These are phyloP conservation scores for Panagrolaimus sp. DNA, from an alignment of 1,140 invertebrate genomes.

Conservation along the genomic window DNA sequence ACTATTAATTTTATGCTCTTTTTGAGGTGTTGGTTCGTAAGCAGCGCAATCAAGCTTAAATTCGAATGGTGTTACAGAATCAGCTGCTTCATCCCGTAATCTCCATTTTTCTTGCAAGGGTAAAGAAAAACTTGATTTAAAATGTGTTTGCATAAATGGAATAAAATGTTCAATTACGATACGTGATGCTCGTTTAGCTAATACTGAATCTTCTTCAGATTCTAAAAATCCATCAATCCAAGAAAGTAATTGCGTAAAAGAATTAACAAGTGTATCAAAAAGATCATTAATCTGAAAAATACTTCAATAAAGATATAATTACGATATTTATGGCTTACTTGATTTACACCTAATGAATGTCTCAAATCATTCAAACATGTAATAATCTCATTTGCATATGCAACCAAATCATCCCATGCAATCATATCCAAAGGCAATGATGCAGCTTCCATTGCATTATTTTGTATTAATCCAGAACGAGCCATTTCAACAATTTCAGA, in stretches of 20 bases:
- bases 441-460: constrained; percentile 23
- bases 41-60: constrained; percentile 4
- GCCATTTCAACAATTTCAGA: constrained; percentile 49
- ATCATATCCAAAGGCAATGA: constrained; percentile 47
- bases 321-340: constrained; percentile 28
- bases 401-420: constrained; percentile 56
- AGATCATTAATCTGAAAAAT: constrained; percentile 34
- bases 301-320: not conserved
- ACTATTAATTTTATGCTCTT: not conserved
- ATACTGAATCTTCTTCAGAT: constrained; percentile 16
- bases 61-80: not conserved
- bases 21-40: constrained; percentile 1
- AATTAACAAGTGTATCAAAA: constrained; percentile 30
- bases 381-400: constrained; percentile 53
- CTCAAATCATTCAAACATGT: constrained; percentile 51
- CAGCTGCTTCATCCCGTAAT: not conserved
- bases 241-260: constrained; percentile 37
- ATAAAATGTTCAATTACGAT: constrained; percentile 41
- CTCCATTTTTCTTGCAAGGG: constrained; percentile 9
- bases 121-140: not conserved
- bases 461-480: constrained; percentile 35
- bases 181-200: constrained; percentile 29
- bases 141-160: constrained; percentile 35
- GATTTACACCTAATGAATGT: constrained; percentile 45
- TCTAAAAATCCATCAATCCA: constrained; percentile 38